Percentiles rank a stretch among this genome's conserved stretches.
Conservation (phyloP, 2,113 vertebrate genomes). For the Grantiella picta region DNA sequence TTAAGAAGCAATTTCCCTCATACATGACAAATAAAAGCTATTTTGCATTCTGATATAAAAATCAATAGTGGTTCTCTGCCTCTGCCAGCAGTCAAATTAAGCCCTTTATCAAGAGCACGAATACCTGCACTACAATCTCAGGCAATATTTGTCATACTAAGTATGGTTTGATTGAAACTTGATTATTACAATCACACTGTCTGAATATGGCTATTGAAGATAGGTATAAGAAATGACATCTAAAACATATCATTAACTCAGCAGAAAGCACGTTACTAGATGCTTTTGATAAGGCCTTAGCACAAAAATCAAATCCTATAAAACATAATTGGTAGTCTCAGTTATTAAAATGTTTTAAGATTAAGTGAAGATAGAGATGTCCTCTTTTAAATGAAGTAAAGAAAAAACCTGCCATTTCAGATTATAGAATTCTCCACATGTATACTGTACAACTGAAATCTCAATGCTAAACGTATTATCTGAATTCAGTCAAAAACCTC, state of each 20-base stretch:
- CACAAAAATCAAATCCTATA: constrained; percentile 71
- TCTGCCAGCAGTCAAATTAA: constrained; percentile 75
- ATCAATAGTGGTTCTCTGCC: constrained; percentile 68
- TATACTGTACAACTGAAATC: constrained; percentile 17
- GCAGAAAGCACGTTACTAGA: constrained; percentile 78
- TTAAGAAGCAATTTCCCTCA: constrained; percentile 75
- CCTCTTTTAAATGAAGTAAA: constrained; percentile 51
- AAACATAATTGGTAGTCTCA: constrained; percentile 72
- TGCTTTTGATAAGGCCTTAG: constrained; percentile 72
- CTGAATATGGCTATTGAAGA: constrained; percentile 77
- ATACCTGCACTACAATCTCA: constrained; percentile 75
- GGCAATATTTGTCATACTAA: constrained; percentile 76
- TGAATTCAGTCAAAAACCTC: constrained; percentile 9
- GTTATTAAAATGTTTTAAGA: constrained; percentile 76
- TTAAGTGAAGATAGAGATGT: constrained; percentile 72
- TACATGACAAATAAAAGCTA: constrained; percentile 68
- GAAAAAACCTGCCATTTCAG: constrained; percentile 45
- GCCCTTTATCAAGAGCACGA: constrained; percentile 74
- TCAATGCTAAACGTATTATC: not conserved
- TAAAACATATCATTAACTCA: constrained; percentile 78
- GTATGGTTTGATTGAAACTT: constrained; percentile 78
- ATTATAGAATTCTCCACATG: constrained; percentile 38
- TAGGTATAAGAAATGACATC: constrained; percentile 73
- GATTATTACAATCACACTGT: constrained; percentile 79
- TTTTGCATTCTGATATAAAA: constrained; percentile 73